These are phyloP conservation scores for Nibea coibor DNA, from an alignment of 2,113 vertebrate species.

Conservation along the genomic window DNA sequence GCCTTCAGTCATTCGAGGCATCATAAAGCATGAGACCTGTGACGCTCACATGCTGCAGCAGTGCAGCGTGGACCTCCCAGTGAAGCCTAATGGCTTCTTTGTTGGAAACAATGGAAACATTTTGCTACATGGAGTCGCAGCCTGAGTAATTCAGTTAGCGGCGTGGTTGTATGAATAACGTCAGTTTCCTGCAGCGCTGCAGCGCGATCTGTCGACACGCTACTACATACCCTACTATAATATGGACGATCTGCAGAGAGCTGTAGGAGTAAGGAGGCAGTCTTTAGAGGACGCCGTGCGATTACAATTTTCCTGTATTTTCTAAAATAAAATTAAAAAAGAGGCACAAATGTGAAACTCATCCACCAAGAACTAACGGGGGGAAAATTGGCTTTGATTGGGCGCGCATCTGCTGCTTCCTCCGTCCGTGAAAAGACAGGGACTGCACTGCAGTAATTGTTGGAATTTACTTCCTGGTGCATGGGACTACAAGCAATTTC, in stretches of 20 bases:
- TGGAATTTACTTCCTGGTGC: slow-evolving; percentile 5
- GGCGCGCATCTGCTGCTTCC: slow-evolving; percentile 30
- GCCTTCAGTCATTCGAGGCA: slow-evolving; percentile 35
- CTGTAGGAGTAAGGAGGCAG: slow-evolving; percentile 4
- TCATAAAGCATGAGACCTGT: slow-evolving; percentile 53
- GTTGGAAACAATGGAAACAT: slow-evolving; percentile 61
- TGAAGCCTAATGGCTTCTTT: slow-evolving; percentile 41
- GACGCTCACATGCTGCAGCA: slow-evolving; percentile 65
- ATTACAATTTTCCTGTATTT: slow-evolving; percentile 32
- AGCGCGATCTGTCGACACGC: not conserved
- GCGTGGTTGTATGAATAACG: slow-evolving; percentile 10
- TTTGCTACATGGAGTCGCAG: slow-evolving; percentile 25
- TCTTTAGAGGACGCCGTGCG: slow-evolving; percentile 18
- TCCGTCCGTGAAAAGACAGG: not conserved
- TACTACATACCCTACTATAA: not conserved
- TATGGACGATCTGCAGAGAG: slow-evolving; percentile 12
- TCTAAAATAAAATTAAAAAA: slow-evolving; percentile 9
- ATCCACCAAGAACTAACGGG: slow-evolving; percentile 27
- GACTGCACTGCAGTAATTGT: not conserved
- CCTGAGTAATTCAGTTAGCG: slow-evolving; percentile 43
- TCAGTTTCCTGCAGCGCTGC: slow-evolving; percentile 24
- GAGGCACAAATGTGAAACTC: slow-evolving; percentile 24
- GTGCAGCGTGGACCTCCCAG: slow-evolving; percentile 17
- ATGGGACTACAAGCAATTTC: slow-evolving; percentile 5
- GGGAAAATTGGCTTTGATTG: slow-evolving; percentile 45